Percentiles rank a stretch among this genome's conserved stretches.
Evolutionary conservation across 2,797 vertebrate genomes (phyloP).

Genomic region (Gymnoscopelus microlampas): DNA sequence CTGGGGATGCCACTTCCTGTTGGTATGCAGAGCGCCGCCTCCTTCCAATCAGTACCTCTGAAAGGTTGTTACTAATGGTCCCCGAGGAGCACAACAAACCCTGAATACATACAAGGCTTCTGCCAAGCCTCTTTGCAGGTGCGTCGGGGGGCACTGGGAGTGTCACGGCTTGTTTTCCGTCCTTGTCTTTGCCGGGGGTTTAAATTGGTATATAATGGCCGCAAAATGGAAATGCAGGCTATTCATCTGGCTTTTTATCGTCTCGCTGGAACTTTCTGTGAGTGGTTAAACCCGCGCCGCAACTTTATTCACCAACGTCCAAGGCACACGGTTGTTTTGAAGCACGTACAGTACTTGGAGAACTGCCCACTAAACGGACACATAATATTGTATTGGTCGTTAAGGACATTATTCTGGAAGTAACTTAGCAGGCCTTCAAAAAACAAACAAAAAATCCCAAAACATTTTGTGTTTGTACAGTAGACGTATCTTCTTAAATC

Average conservation of each 20-base stretch:
- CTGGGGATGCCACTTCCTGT: constrained; percentile 69
- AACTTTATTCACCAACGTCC: constrained; percentile 36
- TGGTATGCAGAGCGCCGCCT: constrained; percentile 81
- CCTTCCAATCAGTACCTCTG: constrained; percentile 83
- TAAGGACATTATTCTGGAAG: no score
- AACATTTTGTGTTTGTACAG: no score
- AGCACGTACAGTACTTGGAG: constrained; percentile 2
- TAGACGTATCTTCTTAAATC: no score
- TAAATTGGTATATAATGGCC: constrained; percentile 57
- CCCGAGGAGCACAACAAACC: constrained; percentile 75
- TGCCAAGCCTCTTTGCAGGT: constrained; percentile 41
- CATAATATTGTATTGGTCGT: background rate
- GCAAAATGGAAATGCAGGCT: constrained; percentile 70
- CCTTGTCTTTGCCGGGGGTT: constrained; percentile 51
- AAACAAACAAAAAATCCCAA: no score
- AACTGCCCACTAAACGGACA: constrained; percentile 14
- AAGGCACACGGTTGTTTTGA: constrained; percentile 11
- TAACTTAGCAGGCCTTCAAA: no score
- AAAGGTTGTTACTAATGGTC: constrained; percentile 84
- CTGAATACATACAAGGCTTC: constrained; percentile 76
- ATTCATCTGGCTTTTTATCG: constrained; percentile 50
- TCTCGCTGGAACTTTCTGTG: constrained; percentile 43
- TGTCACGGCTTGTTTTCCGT: constrained; percentile 65
- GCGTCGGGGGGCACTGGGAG: constrained; percentile 43
- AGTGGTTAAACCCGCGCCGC: constrained; percentile 35